phyloP scores from a whole-genome alignment of 2,113 vertebrate species.

The Ophiodon elongatus region DNA sequence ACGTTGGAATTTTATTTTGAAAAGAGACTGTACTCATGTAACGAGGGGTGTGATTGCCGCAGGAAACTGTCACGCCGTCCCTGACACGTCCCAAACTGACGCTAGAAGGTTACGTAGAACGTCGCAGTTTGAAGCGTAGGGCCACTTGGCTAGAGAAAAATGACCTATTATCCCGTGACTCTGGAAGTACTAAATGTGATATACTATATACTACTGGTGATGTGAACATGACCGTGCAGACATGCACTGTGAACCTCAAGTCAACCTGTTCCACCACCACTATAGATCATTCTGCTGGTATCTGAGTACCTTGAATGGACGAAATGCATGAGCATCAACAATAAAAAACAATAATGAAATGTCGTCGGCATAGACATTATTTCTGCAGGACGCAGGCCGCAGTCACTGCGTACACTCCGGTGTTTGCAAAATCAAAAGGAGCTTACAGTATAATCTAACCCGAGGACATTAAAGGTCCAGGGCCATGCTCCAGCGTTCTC shows the following conservation, averaged over 20 bases:
- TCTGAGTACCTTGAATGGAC: background rate
- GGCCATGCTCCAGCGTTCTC: constrained; percentile 13
- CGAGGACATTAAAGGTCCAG: constrained; percentile 54
- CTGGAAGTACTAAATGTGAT: too few species aligned
- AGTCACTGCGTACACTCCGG: constrained; percentile 11
- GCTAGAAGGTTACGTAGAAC: too few species aligned
- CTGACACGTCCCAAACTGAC: too few species aligned
- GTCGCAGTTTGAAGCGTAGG: too few species aligned
- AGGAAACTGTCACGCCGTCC: too few species aligned
- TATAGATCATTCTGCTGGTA: background rate
- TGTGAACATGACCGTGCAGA: background rate
- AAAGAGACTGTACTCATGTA: too few species aligned
- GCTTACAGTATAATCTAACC: constrained; percentile 30
- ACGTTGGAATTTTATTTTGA: background rate
- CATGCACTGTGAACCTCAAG: background rate
- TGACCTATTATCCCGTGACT: too few species aligned
- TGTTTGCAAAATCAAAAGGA: constrained; percentile 52
- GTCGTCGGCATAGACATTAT: background rate
- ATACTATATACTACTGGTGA: background rate
- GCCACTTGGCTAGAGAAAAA: too few species aligned
- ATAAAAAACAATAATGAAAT: background rate
- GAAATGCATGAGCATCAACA: background rate
- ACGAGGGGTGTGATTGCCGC: too few species aligned
- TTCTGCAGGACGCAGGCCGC: background rate
- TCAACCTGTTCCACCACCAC: background rate